Conservation (phyloP, 2,113 vertebrate genomes). For the Sterrhoptilus dennistouni region DNA sequence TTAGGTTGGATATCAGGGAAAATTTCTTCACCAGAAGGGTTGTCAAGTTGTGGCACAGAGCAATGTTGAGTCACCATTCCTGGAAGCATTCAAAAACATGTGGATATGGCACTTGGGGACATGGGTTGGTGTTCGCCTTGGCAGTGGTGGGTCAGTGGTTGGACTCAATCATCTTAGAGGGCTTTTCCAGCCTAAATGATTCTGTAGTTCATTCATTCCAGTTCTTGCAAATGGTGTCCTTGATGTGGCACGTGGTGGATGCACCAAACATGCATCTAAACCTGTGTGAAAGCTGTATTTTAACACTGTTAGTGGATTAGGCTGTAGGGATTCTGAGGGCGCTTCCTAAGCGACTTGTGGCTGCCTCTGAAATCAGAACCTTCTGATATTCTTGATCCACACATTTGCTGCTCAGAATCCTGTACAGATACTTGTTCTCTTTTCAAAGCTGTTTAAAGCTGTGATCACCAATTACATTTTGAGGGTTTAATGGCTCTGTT, state of each 20-base stretch:
- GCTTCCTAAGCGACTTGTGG: background rate
- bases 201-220: rapidly evolving
- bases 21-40: background rate
- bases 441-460: background rate
- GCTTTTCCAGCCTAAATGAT: background rate
- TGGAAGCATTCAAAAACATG: rapidly evolving
- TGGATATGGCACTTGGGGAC: background rate
- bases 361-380: background rate
- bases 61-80: background rate
- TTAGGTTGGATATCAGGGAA: background rate
- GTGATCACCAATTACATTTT: background rate
- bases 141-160: background rate
- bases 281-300: rapidly evolving
- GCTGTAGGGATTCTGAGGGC: background rate
- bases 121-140: background rate
- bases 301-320: background rate
- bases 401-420: background rate
- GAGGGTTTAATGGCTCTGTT: background rate
- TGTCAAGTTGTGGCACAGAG: background rate
- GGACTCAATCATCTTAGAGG: background rate
- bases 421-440: background rate
- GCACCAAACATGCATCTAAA: background rate
- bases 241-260: rapidly evolving
- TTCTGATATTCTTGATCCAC: background rate
- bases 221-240: background rate